Evolutionary conservation across 2,113 vertebrate genomes (phyloP).

Genomic region (Tautogolabrus adspersus): DNA sequence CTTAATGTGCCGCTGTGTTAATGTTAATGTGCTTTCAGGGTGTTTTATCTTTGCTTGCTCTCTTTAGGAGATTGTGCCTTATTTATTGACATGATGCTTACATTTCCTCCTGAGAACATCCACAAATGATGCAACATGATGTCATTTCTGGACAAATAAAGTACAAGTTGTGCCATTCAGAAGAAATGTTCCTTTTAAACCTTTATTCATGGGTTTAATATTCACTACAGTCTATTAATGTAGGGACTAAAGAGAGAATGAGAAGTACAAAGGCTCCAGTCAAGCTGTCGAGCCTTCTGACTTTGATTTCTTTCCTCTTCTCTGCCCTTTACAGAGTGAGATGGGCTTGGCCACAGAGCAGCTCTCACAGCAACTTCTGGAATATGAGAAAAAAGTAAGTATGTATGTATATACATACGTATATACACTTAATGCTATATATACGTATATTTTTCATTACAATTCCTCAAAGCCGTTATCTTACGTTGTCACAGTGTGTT

Average conservation of each 20-base stretch:
- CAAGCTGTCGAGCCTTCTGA: not conserved
- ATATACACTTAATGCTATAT: no score
- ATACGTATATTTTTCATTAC: no score
- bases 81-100: not conserved
- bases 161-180: not conserved
- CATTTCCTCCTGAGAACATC: not conserved
- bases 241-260: not conserved
- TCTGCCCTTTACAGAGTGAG: constrained; percentile 88
- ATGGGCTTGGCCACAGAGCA: constrained; percentile 98
- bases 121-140: not conserved
- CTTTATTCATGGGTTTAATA: not conserved
- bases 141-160: no score
- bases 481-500: no score
- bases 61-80: no score
- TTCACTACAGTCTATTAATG: not conserved
- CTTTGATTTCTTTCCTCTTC: not conserved
- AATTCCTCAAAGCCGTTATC: no score
- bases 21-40: no score
- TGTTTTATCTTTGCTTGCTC: no score
- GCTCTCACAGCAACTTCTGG: constrained; percentile 93
- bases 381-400: constrained; percentile 95
- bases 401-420: no score
- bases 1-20: no score
- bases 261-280: not conserved
- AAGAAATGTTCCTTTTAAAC: not conserved